A percentile compares a stretch with the other conserved stretches of the same genome.
These are phyloP conservation scores for Lysandra coridon DNA, from an alignment of 2,888 invertebrate species.

Conservation along the genomic window DNA sequence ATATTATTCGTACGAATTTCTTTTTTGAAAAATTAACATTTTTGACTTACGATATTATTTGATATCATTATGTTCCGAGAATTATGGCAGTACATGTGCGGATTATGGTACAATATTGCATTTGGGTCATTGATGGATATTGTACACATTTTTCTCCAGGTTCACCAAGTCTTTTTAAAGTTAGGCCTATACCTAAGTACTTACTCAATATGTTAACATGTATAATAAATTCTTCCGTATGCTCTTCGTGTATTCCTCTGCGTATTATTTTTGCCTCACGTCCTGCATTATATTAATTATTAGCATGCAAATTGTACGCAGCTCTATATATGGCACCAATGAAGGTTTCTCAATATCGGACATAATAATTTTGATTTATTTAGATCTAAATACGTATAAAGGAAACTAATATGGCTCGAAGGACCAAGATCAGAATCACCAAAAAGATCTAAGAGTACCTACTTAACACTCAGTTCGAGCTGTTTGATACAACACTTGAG, in stretches of 20 bases:
- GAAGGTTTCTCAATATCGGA: not conserved
- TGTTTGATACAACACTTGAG: too few relatives aligned
- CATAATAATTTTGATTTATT: not conserved
- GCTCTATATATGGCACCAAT: not conserved
- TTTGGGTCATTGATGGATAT: too few relatives aligned
- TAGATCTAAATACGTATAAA: not conserved
- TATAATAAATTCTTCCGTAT: not conserved
- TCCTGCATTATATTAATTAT: conserved; percentile 9
- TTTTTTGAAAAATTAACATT: too few relatives aligned
- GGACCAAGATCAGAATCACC: not conserved
- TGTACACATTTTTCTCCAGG: too few relatives aligned
- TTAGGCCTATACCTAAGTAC: too few relatives aligned
- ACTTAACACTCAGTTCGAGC: not conserved
- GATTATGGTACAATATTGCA: too few relatives aligned
- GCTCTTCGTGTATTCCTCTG: not conserved
- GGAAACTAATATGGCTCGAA: not conserved
- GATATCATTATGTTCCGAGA: too few relatives aligned
- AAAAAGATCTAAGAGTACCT: not conserved
- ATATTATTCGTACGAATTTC: too few relatives aligned
- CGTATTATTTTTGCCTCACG: conserved; percentile 7
- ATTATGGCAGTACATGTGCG: too few relatives aligned
- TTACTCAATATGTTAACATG: not conserved
- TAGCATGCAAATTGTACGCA: not conserved
- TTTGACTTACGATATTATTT: too few relatives aligned
- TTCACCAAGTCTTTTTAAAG: too few relatives aligned